Percentiles rank a stretch among this genome's conserved stretches.
These are phyloP conservation scores for Malurus leucopterus DNA, from an alignment of 2,797 vertebrate genomes.

Conservation along the genomic window DNA sequence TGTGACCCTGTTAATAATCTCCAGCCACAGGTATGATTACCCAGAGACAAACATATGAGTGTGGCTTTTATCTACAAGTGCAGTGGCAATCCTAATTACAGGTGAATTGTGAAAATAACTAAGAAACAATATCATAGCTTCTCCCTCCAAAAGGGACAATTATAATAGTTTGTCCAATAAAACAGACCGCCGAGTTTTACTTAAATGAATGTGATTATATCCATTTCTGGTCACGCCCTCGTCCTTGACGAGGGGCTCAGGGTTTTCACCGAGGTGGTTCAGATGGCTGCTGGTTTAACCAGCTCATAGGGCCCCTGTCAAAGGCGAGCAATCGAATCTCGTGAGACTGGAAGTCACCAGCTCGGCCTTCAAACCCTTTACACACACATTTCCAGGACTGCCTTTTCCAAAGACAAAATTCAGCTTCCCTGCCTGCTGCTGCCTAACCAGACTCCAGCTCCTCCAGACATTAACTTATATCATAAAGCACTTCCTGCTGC, in stretches of 20 bases:
- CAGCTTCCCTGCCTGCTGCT: neutral
- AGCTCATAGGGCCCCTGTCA: neutral
- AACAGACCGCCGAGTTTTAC: neutral
- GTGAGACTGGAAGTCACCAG: neutral
- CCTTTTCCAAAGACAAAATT: neutral
- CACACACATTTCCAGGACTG: neutral
- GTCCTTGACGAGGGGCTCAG: rapidly evolving
- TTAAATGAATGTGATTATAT: neutral
- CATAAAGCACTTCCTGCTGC: neutral
- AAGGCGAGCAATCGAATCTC: neutral
- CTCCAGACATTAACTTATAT: neutral
- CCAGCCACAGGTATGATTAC: neutral
- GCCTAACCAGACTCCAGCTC: neutral
- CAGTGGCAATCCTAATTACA: neutral
- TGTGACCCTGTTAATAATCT: neutral
- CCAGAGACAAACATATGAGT: rapidly evolving
- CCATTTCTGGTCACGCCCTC: neutral
- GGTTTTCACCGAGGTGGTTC: rapidly evolving
- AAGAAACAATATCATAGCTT: neutral
- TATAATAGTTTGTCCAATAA: neutral
- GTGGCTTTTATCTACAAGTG: neutral
- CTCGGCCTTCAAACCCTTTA: neutral
- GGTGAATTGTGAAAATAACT: neutral
- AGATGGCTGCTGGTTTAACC: neutral
- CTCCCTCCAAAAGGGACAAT: neutral